Percentiles rank a stretch among this genome's conserved stretches.
Conservation (phyloP, 2,888 invertebrate species). For the Adineta ricciae region DNA sequence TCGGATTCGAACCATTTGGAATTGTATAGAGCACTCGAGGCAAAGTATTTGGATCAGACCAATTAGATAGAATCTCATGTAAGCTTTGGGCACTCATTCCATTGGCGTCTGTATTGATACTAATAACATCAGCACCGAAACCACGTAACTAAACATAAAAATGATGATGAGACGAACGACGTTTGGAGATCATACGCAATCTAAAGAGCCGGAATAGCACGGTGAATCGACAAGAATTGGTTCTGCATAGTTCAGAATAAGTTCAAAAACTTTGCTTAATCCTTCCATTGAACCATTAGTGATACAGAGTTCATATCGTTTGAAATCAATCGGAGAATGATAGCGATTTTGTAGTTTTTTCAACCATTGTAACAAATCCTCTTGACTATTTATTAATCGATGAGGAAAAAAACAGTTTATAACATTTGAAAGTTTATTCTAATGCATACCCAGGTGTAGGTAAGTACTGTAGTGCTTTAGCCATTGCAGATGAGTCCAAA, state of each 20-base stretch:
- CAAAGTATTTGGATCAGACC: conserved; percentile 54
- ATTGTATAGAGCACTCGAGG: conserved; percentile 65
- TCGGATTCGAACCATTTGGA: conserved; percentile 68
- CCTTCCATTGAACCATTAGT: conserved; percentile 70
- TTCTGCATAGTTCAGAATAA: conserved; percentile 62
- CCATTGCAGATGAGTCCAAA: conserved; percentile 49
- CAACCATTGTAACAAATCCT: conserved; percentile 52
- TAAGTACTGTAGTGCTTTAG: conserved; percentile 64
- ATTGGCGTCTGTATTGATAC: conserved; percentile 62
- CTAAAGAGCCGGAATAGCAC: conserved; percentile 56
- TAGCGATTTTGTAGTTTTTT: conserved; percentile 58
- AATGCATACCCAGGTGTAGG: conserved; percentile 61
- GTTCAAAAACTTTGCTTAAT: conserved; percentile 63
- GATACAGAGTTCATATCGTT: conserved; percentile 54
- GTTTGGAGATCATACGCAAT: too few species aligned
- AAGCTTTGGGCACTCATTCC: conserved; percentile 61
- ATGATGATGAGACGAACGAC: too few species aligned
- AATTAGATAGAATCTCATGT: conserved; percentile 54
- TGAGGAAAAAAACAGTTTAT: too few species aligned
- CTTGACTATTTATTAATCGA: conserved; percentile 36
- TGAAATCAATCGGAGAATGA: conserved; percentile 61
- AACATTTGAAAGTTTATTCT: neutral
- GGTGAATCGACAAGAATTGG: conserved; percentile 63
- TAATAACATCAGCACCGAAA: conserved; percentile 59
- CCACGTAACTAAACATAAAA: conserved; percentile 59